Percentiles rank a stretch among this genome's conserved stretches.
phyloP scores from a whole-genome alignment of 2,797 vertebrate species.

The Pelochelys cantorii region DNA sequence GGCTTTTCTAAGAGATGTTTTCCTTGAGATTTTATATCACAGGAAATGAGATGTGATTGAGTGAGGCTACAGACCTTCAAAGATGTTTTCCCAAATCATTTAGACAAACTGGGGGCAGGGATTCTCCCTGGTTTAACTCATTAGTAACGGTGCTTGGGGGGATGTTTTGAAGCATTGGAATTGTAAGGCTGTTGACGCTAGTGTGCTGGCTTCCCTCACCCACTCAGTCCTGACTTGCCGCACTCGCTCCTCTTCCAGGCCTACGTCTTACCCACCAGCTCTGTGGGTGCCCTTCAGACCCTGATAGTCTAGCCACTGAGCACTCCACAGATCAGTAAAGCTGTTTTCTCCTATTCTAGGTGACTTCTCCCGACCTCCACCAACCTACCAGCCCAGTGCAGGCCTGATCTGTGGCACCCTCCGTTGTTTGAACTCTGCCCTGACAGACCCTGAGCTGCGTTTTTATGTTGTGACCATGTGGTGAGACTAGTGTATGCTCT shows the following conservation, averaged over 20 bases:
- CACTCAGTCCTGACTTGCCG: background rate
- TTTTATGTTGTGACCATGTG: background rate
- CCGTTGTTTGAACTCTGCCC: background rate
- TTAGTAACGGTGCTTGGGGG: background rate
- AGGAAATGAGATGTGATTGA: background rate
- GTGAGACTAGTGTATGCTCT: background rate
- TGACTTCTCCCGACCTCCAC: background rate
- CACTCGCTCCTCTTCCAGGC: background rate
- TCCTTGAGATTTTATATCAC: background rate
- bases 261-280: background rate
- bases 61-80: background rate
- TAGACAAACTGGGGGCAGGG: background rate
- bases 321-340: background rate
- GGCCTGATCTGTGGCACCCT: background rate
- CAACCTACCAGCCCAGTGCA: background rate
- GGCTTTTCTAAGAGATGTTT: background rate
- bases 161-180: background rate
- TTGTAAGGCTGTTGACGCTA: background rate
- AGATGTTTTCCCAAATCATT: background rate
- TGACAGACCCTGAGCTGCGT: background rate
- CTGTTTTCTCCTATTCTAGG: background rate
- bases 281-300: background rate
- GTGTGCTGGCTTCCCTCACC: background rate
- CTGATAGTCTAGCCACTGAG: background rate
- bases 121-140: background rate